phyloP scores from a whole-genome alignment of 2,888 invertebrate species.

The Cybosia mesomella region DNA sequence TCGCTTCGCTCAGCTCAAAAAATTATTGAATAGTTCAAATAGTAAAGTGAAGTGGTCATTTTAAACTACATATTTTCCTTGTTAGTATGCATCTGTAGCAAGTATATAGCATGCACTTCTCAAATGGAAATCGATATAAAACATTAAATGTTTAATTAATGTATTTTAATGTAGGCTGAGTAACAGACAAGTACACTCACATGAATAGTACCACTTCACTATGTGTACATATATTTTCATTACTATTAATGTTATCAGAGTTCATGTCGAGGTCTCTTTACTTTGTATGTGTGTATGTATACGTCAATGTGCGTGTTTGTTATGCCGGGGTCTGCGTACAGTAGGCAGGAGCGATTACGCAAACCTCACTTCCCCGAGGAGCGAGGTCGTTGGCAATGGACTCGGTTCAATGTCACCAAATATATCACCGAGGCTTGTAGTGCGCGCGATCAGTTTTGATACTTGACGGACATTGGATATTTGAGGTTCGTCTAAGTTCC shows the following conservation, averaged over 20 bases:
- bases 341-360: constrained; percentile 85
- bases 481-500: background rate
- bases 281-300: constrained; percentile 30
- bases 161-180: background rate
- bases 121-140: constrained; percentile 4
- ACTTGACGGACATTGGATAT: constrained; percentile 51
- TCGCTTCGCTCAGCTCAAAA: too few species aligned
- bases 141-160: background rate
- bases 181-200: constrained; percentile 11
- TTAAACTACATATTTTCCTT: background rate
- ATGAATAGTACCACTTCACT: constrained; percentile 25
- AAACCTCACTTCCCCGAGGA: constrained; percentile 85
- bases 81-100: background rate
- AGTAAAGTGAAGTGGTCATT: background rate
- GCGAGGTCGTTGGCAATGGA: constrained; percentile 87
- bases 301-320: constrained; percentile 54
- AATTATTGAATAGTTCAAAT: too few species aligned
- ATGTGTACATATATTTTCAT: constrained; percentile 40
- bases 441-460: constrained; percentile 61
- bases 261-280: constrained; percentile 38
- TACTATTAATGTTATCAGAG: constrained; percentile 47
- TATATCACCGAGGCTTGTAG: constrained; percentile 78
- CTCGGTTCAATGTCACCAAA: constrained; percentile 87
- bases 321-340: constrained; percentile 61
- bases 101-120: background rate